A percentile compares a stretch with the other conserved stretches of the same genome.
Conservation (phyloP, 2,888 invertebrate genomes). For the Ypsolopha sequella region DNA sequence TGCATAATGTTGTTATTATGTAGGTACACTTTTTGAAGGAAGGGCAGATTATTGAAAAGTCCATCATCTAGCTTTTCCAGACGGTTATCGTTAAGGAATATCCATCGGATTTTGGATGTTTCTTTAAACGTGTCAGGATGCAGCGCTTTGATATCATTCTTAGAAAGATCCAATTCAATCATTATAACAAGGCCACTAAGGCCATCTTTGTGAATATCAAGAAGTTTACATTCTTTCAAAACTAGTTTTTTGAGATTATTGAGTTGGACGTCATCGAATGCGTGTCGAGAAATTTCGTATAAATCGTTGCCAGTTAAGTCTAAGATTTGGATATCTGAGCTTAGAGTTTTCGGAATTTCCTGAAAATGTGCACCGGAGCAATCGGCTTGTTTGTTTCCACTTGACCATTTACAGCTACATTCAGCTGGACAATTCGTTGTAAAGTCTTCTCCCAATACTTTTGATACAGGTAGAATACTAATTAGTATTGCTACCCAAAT, state of each 20-base stretch:
- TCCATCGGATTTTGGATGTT: conserved; percentile 77
- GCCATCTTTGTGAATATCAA: conserved; percentile 79
- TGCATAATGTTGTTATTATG: conserved; percentile 80
- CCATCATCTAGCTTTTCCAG: conserved; percentile 79
- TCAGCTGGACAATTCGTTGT: conserved; percentile 72
- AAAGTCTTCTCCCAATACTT: conserved; percentile 56
- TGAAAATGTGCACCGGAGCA: conserved; percentile 77
- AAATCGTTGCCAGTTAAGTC: conserved; percentile 81
- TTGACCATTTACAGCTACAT: conserved; percentile 89
- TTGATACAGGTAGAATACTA: conserved; percentile 22
- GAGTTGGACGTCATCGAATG: conserved; percentile 77
- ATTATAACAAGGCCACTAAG: conserved; percentile 82
- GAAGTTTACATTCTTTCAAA: conserved; percentile 80
- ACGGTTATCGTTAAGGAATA: conserved; percentile 81
- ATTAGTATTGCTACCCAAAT: conserved; percentile 31
- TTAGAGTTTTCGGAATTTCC: conserved; percentile 79
- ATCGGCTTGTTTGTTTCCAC: conserved; percentile 86
- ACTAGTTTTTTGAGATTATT: conserved; percentile 86
- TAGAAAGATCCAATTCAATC: conserved; percentile 86
- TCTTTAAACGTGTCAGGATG: conserved; percentile 79
- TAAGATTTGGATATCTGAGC: conserved; percentile 78
- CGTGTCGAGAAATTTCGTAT: conserved; percentile 73
- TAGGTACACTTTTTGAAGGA: conserved; percentile 81
- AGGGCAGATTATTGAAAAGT: conserved; percentile 80
- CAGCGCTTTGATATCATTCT: conserved; percentile 76